phyloP scores from a whole-genome alignment of 2,888 invertebrate species.

The Sarcophaga subvicina region DNA sequence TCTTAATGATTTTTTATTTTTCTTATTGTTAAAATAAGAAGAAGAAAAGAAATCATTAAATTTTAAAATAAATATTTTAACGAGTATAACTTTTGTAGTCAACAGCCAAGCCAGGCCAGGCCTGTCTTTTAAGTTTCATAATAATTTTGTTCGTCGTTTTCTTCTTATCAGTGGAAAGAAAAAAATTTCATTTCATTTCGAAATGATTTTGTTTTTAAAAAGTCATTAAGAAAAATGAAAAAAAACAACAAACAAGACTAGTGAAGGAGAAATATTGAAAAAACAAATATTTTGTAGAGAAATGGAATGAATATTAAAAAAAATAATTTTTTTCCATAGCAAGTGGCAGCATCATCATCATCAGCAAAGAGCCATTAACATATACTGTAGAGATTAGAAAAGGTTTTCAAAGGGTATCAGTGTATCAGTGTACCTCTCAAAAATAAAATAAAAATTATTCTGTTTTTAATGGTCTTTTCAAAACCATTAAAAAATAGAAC shows the following conservation, averaged over 20 bases:
- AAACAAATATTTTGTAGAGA: not conserved
- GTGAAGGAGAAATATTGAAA: not conserved
- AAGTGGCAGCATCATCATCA: not conserved
- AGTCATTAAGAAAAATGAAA: slow-evolving; percentile 9
- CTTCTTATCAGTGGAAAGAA: slow-evolving; percentile 36
- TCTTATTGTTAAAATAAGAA: not conserved
- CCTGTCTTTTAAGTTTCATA: slow-evolving; percentile 42
- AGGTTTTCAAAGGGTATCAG: slow-evolving; percentile 66
- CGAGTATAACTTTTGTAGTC: not conserved
- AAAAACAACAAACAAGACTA: not conserved
- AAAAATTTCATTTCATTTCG: not conserved
- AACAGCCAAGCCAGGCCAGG: not conserved
- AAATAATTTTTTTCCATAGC: not conserved
- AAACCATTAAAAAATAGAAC: slow-evolving; percentile 24
- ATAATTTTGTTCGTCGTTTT: not conserved
- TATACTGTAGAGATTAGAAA: slow-evolving; percentile 52
- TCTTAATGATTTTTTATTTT: slow-evolving; percentile 32
- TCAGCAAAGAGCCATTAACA: too few relatives aligned
- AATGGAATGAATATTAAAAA: not conserved
- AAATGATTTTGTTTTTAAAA: slow-evolving; percentile 24
- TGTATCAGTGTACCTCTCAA: not conserved
- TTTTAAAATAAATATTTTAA: too few relatives aligned
- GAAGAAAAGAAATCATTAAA: too few relatives aligned
- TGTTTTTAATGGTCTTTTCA: not conserved
- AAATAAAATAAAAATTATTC: slow-evolving; percentile 2